Conservation (phyloP, 2,113 vertebrate genomes). For the Stegastes partitus region DNA sequence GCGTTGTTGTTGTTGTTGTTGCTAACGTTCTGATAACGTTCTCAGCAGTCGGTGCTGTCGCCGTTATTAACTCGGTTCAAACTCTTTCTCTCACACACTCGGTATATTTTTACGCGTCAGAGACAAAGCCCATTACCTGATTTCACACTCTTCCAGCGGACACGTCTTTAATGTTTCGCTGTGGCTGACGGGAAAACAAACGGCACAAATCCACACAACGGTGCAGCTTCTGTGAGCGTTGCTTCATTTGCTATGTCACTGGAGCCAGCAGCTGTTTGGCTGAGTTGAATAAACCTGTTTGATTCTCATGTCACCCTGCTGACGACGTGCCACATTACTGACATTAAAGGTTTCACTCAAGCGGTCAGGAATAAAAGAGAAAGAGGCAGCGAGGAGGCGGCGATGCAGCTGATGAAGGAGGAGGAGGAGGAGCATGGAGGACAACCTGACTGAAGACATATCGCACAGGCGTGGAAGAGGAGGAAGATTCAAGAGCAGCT, state of each 20-base stretch:
- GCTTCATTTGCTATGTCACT: not conserved
- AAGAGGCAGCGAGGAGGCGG: not conserved
- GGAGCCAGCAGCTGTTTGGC: not conserved
- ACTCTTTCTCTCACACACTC: slow-evolving; percentile 6
- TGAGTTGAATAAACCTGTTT: too few relatives aligned
- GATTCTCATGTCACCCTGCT: not conserved
- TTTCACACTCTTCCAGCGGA: not conserved
- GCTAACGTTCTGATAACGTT: too few relatives aligned
- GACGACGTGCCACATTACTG: not conserved
- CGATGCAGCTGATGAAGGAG: slow-evolving; percentile 25
- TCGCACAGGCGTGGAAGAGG: slow-evolving; percentile 40
- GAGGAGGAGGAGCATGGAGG: slow-evolving; percentile 10
- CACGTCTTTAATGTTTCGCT: not conserved
- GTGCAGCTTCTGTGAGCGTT: not conserved
- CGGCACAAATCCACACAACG: not conserved
- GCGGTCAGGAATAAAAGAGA: slow-evolving; percentile 1
- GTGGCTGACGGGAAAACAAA: not conserved
- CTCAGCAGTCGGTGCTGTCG: too few relatives aligned
- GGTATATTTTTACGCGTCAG: slow-evolving; percentile 17
- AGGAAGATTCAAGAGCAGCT: slow-evolving; percentile 34
- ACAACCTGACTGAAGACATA: slow-evolving; percentile 35
- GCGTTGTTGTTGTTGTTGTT: too few relatives aligned
- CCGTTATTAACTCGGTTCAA: not conserved
- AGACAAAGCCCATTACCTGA: slow-evolving; percentile 4
- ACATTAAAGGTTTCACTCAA: not conserved